Percentiles rank a stretch among this genome's conserved stretches.
These are phyloP conservation scores for Cygnus atratus DNA, from an alignment of 2,113 vertebrate species.

Conservation along the genomic window DNA sequence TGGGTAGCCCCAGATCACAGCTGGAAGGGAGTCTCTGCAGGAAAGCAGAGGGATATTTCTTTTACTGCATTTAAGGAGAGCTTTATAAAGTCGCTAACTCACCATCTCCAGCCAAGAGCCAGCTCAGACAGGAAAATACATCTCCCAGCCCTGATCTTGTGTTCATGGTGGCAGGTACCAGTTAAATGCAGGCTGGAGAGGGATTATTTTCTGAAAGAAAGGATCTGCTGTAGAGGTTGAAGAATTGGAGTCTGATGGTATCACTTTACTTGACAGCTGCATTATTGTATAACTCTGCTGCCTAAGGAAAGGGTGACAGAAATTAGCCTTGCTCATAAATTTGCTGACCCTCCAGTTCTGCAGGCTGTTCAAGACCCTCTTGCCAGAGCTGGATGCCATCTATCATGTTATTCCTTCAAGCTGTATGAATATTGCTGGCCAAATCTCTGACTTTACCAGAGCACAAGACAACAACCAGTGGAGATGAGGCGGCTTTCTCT, in stretches of 20 bases:
- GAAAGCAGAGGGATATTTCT: background rate
- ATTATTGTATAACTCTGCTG: background rate
- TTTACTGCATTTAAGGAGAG: background rate
- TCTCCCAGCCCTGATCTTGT: background rate
- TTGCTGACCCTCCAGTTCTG: background rate
- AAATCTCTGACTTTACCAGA: background rate
- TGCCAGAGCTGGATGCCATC: background rate
- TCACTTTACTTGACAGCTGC: slow-evolving; percentile 17
- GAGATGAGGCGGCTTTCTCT: background rate
- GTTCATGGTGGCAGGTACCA: background rate
- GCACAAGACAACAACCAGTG: background rate
- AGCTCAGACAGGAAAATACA: background rate
- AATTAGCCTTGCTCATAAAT: background rate
- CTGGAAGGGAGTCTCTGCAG: background rate
- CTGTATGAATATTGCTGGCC: background rate
- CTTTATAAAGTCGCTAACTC: background rate
- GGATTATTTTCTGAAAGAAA: slow-evolving; percentile 28
- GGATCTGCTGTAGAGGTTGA: background rate
- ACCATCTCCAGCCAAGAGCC: background rate
- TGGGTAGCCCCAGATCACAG: background rate
- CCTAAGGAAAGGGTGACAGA: background rate
- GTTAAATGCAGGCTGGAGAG: background rate
- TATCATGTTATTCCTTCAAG: background rate
- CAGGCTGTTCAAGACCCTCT: background rate
- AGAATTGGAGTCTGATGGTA: slow-evolving; percentile 9